Evolutionary conservation across 2,888 invertebrate species (phyloP).

Genomic region (Argyra leucocephala): DNA sequence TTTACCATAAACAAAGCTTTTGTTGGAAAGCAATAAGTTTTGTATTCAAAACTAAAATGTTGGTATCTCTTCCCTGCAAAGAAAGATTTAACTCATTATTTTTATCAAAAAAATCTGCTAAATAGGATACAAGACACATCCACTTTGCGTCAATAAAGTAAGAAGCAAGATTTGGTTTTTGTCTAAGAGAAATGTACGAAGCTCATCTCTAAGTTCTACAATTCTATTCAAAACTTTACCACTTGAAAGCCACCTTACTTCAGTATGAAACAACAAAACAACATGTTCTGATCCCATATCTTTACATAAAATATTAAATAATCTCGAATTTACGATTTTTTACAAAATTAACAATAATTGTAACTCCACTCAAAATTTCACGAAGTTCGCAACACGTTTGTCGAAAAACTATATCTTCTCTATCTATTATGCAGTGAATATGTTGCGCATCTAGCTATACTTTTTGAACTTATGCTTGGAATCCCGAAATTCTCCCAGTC

Average conservation of each 20-base stretch:
- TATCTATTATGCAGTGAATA: slow-evolving; percentile 16
- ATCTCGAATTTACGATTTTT: slow-evolving; percentile 10
- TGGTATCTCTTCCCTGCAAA: too few relatives aligned
- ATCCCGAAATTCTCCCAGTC: slow-evolving; percentile 11
- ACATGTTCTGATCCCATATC: slow-evolving; percentile 5
- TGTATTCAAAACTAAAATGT: too few relatives aligned
- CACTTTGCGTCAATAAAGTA: too few relatives aligned
- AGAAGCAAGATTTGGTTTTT: too few relatives aligned
- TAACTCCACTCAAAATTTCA: slow-evolving; percentile 12
- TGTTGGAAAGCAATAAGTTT: too few relatives aligned
- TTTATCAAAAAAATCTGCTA: too few relatives aligned
- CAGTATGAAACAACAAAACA: not conserved
- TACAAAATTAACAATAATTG: slow-evolving; percentile 12
- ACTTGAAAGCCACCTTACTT: slow-evolving; percentile 10
- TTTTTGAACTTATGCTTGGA: slow-evolving; percentile 9
- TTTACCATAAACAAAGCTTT: too few relatives aligned
- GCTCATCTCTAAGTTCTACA: slow-evolving; percentile 11
- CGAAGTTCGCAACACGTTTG: slow-evolving; percentile 13
- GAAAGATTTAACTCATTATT: too few relatives aligned
- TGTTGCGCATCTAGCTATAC: slow-evolving; percentile 9
- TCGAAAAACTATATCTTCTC: slow-evolving; percentile 15
- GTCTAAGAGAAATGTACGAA: slow-evolving; percentile 12
- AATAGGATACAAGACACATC: too few relatives aligned
- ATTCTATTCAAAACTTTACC: slow-evolving; percentile 11
- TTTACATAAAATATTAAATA: slow-evolving; percentile 9